phyloP scores from a whole-genome alignment of 2,888 invertebrate species.

The Myopa tessellatipennis region DNA sequence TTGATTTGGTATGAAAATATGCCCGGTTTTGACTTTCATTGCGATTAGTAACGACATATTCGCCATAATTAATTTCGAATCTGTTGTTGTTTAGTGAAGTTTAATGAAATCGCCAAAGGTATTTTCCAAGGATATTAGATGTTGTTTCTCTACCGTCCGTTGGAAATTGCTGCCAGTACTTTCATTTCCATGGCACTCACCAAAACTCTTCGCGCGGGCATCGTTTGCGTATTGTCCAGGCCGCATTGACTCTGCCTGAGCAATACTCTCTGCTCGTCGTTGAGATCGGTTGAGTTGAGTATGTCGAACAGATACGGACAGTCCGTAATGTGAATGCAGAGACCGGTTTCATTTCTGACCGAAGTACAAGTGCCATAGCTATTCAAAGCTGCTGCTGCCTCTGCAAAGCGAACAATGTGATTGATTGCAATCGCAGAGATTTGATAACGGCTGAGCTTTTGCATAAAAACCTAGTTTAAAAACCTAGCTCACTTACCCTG shows the following conservation, averaged over 20 bases:
- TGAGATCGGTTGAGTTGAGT: neutral
- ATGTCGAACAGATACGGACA: conserved; percentile 19
- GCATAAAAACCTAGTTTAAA: neutral
- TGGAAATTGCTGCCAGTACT: neutral
- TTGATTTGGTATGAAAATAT: too few relatives aligned
- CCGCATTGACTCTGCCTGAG: conserved; percentile 40
- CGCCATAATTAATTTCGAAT: neutral
- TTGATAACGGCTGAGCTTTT: neutral
- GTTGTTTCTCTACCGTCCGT: neutral
- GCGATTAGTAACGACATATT: too few relatives aligned
- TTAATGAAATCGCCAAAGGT: neutral
- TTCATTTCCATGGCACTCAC: conserved; percentile 1
- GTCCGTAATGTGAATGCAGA: conserved; percentile 22
- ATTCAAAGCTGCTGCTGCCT: neutral
- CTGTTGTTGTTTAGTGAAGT: too few relatives aligned
- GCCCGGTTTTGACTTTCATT: too few relatives aligned
- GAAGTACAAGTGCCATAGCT: conserved; percentile 12
- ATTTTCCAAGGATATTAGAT: neutral
- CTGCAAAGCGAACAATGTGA: neutral
- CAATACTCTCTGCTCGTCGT: neutral
- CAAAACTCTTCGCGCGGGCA: conserved; percentile 20
- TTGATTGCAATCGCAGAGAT: neutral
- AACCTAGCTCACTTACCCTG: conserved; percentile 10
- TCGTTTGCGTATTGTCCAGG: conserved; percentile 26
- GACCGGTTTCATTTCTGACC: conserved; percentile 20